Base-by-base conservation (phyloP, 2,113 vertebrate genomes). In the Anarhynchus alexandrinus region DNA sequence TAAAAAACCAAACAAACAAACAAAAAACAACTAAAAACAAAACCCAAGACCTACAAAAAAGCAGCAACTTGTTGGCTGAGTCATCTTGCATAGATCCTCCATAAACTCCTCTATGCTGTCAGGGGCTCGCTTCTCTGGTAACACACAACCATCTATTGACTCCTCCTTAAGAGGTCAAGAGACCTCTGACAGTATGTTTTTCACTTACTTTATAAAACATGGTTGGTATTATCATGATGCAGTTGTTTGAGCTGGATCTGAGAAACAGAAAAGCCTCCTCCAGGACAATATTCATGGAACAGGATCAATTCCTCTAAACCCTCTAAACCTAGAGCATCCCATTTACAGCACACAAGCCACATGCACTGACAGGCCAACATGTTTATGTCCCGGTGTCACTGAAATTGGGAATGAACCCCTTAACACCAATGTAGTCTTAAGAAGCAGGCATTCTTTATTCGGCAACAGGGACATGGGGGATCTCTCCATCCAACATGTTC, bases 361-460 rank as follows among this genome's bases (percentile, higher is more conserved):
- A 21, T 5, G 5, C 15, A 18, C 4, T 1, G 4, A 15, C 59
- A 87, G 29, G 18, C 4, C 64, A 62, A 62, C 0, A 1, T 1
- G 1, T 42, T 87, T 45, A 15, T 15, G 10, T 26, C 51, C n/a
- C 17, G 12, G 40, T 42, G 40, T 11, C 40, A 42, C 40, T 11
- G 40, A 42, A 42, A 42, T 42, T 11, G 12, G 40, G 40, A 42
- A 42, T 42, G 40, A 42, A 42, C 40, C 12, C 40, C 40, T 42
- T 42, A 42, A 42, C 40, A 42, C 40, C 40, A 42, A 42, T 13
- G 40, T 42, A 42, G 40, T 42, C 40, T 42, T 42, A 42, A 42
- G 40, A 42, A 42, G 40, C 40, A 42, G 40, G 40, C 40, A 42
- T 42, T 42, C 40, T 42, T 42, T 42, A 42, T 42, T 42, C 40